Conservation (phyloP, 2,797 vertebrate species). For the Ctenopoma kingsleyae region DNA sequence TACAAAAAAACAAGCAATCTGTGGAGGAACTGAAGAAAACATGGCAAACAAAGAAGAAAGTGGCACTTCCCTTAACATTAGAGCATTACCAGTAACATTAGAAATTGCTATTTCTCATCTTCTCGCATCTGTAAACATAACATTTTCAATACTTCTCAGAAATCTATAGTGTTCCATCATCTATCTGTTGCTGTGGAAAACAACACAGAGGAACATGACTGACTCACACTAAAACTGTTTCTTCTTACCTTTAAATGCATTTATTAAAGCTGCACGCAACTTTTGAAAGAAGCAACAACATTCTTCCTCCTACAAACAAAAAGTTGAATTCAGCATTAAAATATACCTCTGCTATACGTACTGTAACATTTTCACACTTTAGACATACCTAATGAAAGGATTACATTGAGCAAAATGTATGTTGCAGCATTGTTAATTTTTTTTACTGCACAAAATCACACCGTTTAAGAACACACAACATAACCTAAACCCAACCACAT, state of each 20-base stretch:
- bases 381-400: too few relatives aligned
- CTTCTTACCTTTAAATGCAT: not conserved
- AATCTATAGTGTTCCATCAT: not conserved
- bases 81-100: not conserved
- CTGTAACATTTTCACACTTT: too few relatives aligned
- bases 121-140: constrained; percentile 2
- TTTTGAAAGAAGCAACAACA: not conserved
- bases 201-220: not conserved
- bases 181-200: not conserved
- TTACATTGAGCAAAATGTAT: too few relatives aligned
- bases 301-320: not conserved
- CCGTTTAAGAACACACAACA: too few relatives aligned
- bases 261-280: not conserved
- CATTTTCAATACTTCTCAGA: not conserved
- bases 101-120: constrained; percentile 4
- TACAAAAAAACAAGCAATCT: constrained; percentile 3
- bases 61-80: not conserved
- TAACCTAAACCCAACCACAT: too few relatives aligned
- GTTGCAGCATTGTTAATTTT: too few relatives aligned
- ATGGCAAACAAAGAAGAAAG: not conserved
- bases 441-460: too few relatives aligned
- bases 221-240: not conserved
- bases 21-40: not conserved
- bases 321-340: not conserved
- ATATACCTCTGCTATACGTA: too few relatives aligned